phyloP scores from a whole-genome alignment of 2,888 invertebrate species.

The Ptychoptera contaminata region DNA sequence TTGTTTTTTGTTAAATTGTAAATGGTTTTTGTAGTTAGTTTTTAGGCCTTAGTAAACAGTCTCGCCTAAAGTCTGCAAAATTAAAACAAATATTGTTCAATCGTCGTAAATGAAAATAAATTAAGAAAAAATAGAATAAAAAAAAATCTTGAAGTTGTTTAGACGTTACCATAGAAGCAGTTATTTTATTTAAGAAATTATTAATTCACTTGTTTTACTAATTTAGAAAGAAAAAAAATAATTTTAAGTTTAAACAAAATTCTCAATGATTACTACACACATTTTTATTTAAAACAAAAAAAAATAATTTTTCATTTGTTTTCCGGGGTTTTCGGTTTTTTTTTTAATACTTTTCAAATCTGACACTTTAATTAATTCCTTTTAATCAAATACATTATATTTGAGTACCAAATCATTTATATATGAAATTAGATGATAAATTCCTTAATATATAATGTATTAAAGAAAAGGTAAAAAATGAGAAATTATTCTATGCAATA shows the following conservation, averaged over 20 bases:
- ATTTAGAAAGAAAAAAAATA: background rate
- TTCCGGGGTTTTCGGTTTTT: too few relatives aligned
- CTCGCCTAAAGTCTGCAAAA: slow-evolving; percentile 21
- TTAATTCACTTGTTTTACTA: background rate
- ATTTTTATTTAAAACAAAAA: background rate
- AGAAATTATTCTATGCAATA: background rate
- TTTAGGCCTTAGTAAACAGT: slow-evolving; percentile 19
- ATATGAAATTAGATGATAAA: background rate
- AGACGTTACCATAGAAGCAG: background rate
- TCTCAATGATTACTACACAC: background rate
- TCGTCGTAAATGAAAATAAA: background rate
- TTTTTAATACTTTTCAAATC: too few relatives aligned
- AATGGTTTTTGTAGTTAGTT: slow-evolving; percentile 10
- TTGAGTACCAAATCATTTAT: background rate
- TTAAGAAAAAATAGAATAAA: background rate
- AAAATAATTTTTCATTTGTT: too few relatives aligned
- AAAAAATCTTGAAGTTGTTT: background rate
- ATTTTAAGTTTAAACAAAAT: background rate
- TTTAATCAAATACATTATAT: too few relatives aligned
- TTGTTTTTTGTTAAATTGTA: slow-evolving; percentile 10
- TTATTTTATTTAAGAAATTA: background rate
- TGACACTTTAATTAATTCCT: too few relatives aligned
- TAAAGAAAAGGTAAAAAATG: background rate
- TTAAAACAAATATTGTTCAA: slow-evolving; percentile 7
- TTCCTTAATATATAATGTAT: background rate